Base-by-base conservation (phyloP, 2,113 vertebrate genomes). In the Probosciger aterrimus region DNA sequence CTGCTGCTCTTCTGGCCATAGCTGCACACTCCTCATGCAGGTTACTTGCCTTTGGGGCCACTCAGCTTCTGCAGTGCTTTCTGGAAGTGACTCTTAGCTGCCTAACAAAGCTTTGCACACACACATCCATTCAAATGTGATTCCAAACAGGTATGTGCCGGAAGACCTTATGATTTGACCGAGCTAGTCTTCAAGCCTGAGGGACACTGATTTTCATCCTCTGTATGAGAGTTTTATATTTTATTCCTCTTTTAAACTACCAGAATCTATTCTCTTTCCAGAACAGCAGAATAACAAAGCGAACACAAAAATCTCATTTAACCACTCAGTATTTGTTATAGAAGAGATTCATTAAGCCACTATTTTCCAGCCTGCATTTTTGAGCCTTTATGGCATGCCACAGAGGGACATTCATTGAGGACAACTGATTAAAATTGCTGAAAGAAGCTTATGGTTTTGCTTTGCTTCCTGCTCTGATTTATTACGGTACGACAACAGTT, bases 401-500 rank as follows among this genome's bases (percentile, higher is more conserved):
- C 73, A 71, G n/a, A 75, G 67, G 63, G 46, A 82, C 88, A 64
- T 41, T 82, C 44, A 67, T 27, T 0, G 6, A 75, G 60, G 76
- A 83, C 57, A 79, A 75, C 11, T 70, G 77, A 88, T 69, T 67
- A 74, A 71, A 88, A 85, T 27, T 82, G 71, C 46, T 75, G 39
- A 75, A 88, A 88, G 73, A 27, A 88, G 35, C 57, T 89, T 39
- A 80, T 27, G 81, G 80, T 15, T 86, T 79, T 80, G 71, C 84
- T 93, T 50, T 71, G 62, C 92, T 88, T 90, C 79, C 90, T 78
- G 74, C 83, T 78, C 82, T 73, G 69, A 77, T 84, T 77, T 82
- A 85, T 69, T 49, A 20, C 35, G 14, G 30, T 24, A 80, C 0
- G 6, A 86, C 81, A 85, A 46, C 41, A 57, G 67, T 49, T 86